Base-by-base conservation (phyloP, 37 sponge, comb jelly and placozoan genomes). In the Amphimedon queenslandica region DNA sequence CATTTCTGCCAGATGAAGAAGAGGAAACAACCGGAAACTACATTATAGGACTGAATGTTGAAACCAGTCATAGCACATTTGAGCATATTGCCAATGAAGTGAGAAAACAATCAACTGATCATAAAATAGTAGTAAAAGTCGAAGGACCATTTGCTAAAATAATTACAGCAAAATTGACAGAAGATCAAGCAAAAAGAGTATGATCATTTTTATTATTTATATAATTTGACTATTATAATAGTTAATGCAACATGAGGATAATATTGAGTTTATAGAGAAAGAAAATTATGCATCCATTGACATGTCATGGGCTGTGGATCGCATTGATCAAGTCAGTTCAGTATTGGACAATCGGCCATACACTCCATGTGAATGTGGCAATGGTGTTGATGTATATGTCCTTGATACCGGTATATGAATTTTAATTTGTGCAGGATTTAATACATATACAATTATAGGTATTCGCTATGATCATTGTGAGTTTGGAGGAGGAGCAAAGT, bases 301-400 rank as follows among this genome's bases (percentile, higher is more conserved):
- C 39, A 61, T 77, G 4, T 72, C 64, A 37, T 89, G 84, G 84
- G 71, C 69, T 43, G 41, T 78, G 42, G 91, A 90, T 53, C 67
- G 87, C 20, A 35, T 90, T n/a, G 91, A 90, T 74, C 87, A 90
- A 67, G 36, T 29, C 21, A 0, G n/a, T 0, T 63, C 70, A 23
- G 73, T 82, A 16, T 75, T 90, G 0, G 79, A 90, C 47, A 13
- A 33, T 37, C 57, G n/a, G 40, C n/a, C n/a, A n/a, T 90, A 85
- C 47, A 41, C 77, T 5, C 91, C 91, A 21, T 32, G 57, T 2
- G 73, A 55, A 24, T 37, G 66, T 20, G 91, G 91, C 25, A 67
- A 65, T 56, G 91, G 87, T 10, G 83, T 85, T 16, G 91, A 90
- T 65, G 70, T 90, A 11, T 90, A 90, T 63, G 58, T 90, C 0